These are phyloP conservation scores for Parnassius apollo DNA, from an alignment of 2,888 invertebrate genomes.

Conservation along the genomic window DNA sequence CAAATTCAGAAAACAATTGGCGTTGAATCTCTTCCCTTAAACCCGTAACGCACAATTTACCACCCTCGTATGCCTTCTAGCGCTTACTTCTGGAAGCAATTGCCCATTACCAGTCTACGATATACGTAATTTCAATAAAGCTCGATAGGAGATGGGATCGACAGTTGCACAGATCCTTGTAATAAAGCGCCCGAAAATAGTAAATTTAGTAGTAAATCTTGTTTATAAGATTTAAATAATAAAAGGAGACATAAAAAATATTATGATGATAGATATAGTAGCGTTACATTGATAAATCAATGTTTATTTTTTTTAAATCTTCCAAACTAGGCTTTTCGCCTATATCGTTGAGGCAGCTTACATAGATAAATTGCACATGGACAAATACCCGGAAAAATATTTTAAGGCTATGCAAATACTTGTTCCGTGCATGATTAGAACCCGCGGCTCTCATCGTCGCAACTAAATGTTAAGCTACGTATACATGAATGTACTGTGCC, in stretches of 20 bases:
- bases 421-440: too few species aligned
- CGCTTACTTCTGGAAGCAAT: conserved; percentile 58
- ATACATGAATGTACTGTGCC: too few species aligned
- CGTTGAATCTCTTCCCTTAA: conserved; percentile 48
- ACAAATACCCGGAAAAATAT: too few species aligned
- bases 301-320: too few species aligned
- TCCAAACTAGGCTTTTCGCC: too few species aligned
- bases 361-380: too few species aligned
- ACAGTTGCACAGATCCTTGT: conserved; percentile 16
- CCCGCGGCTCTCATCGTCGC: too few species aligned
- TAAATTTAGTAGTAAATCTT: conserved; percentile 10
- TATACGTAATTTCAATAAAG: conserved; percentile 74
- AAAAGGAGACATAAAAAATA: neutral
- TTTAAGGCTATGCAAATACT: too few species aligned
- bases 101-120: conserved; percentile 65
- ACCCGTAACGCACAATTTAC: conserved; percentile 61
- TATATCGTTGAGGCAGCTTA: too few species aligned
- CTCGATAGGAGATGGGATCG: conserved; percentile 45
- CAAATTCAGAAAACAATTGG: conserved; percentile 21
- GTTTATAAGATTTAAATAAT: conserved; percentile 28
- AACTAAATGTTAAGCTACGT: too few species aligned
- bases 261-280: too few species aligned
- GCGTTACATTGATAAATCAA: too few species aligned
- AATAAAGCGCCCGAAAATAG: conserved; percentile 5
- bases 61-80: conserved; percentile 46